Percentiles rank a stretch among this genome's conserved stretches.
phyloP scores from a whole-genome alignment of 2,113 vertebrate genomes.

The Carlito syrichta region DNA sequence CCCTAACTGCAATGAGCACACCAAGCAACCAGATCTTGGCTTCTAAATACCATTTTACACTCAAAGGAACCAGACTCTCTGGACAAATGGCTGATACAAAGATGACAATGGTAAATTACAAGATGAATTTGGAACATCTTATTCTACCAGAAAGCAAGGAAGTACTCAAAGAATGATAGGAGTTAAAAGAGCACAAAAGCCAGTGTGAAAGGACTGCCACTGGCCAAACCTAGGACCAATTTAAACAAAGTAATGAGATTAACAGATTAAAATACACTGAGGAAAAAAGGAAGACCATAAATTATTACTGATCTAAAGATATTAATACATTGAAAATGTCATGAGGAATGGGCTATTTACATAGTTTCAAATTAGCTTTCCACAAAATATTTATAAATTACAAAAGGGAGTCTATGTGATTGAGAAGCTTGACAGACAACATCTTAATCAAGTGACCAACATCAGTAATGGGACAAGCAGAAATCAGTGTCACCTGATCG shows the following conservation, averaged over 20 bases:
- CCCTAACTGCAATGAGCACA: background rate
- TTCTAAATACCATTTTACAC: conserved; percentile 20
- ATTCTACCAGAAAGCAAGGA: background rate
- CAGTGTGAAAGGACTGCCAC: background rate
- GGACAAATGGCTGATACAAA: background rate
- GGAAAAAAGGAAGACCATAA: background rate
- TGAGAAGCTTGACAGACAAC: background rate
- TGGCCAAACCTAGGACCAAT: background rate
- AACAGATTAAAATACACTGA: background rate
- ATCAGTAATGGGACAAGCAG: background rate
- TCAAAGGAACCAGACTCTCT: conserved; percentile 6
- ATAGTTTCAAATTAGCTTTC: background rate
- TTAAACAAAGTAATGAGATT: background rate
- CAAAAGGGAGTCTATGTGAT: background rate
- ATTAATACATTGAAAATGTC: background rate
- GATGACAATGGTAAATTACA: background rate
- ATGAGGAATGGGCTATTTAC: background rate
- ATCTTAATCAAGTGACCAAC: background rate
- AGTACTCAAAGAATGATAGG: background rate
- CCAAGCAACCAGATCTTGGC: background rate
- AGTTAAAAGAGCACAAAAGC: background rate
- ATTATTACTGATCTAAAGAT: background rate
- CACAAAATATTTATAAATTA: conserved; percentile 25
- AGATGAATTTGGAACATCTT: background rate
- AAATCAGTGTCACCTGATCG: background rate